A percentile compares a stretch with the other conserved stretches of the same genome.
These are phyloP conservation scores for Aviceda subcristata DNA, from an alignment of 2,113 vertebrate species.

Conservation along the genomic window DNA sequence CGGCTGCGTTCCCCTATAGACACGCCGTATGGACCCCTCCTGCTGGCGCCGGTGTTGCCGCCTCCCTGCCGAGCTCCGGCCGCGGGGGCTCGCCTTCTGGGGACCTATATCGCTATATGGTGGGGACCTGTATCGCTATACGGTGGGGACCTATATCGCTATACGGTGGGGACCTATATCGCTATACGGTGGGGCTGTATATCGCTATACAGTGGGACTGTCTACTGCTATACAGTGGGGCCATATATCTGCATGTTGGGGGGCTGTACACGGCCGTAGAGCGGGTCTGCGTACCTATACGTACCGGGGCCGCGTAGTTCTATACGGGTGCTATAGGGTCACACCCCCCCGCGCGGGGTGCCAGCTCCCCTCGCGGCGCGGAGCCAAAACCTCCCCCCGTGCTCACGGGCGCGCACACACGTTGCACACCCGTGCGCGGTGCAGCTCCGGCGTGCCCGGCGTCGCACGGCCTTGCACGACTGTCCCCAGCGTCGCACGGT, in stretches of 20 bases:
- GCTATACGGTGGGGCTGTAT: background rate
- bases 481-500: no score
- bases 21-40: background rate
- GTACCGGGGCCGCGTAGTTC: background rate
- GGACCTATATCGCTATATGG: background rate
- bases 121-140: no score
- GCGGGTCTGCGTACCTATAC: background rate
- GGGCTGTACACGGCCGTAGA: background rate
- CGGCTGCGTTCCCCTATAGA: background rate
- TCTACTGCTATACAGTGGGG: no score
- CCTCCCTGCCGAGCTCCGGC: background rate
- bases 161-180: background rate
- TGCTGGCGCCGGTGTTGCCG: background rate
- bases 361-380: background rate
- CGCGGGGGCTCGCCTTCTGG: background rate
- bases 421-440: no score
- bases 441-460: no score
- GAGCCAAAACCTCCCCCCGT: no score
- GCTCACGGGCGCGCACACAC: no score
- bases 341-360: background rate
- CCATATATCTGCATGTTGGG: no score
- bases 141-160: no score
- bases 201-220: background rate
- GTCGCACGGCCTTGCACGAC: no score
- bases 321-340: background rate